Evolutionary conservation across 1,140 invertebrate genomes (phyloP).

Genomic region (Philotrypesis tridentata): DNA sequence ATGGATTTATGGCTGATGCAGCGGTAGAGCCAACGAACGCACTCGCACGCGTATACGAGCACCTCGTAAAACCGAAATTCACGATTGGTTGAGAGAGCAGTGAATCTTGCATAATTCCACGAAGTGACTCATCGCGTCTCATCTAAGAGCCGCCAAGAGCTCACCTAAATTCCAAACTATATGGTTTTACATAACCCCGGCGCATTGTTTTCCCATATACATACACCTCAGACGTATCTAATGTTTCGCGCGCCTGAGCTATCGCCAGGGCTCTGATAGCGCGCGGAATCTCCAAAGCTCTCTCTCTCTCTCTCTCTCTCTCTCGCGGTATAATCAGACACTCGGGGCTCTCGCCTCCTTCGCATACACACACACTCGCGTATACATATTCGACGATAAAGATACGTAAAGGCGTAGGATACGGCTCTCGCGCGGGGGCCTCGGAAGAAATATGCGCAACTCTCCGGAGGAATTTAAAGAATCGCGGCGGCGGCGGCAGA

Average conservation of each 20-base stretch:
- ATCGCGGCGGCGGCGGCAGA: neutral
- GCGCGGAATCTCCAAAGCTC: neutral
- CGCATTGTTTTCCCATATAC: neutral
- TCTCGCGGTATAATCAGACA: too few relatives aligned
- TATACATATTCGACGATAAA: too few relatives aligned
- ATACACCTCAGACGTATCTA: too few relatives aligned
- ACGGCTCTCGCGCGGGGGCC: too few relatives aligned
- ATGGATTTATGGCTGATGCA: too few relatives aligned
- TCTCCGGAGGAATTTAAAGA: conserved; percentile 8
- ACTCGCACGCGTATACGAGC: too few relatives aligned
- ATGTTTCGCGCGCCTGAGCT: too few relatives aligned
- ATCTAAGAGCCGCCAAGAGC: neutral
- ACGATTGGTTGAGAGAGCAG: too few relatives aligned
- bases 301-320: neutral
- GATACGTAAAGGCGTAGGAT: too few relatives aligned
- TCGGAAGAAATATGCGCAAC: neutral
- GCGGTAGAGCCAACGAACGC: too few relatives aligned
- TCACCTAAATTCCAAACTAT: neutral
- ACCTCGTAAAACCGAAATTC: too few relatives aligned
- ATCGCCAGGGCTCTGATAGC: neutral
- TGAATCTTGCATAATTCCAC: neutral
- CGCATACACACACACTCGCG: neutral
- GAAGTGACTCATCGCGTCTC: neutral
- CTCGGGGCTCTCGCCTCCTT: too few relatives aligned
- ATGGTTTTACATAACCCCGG: neutral